Evolutionary conservation across 92 coral and sea anemone species (phyloP).

Genomic region (Actinernus sp.): DNA sequence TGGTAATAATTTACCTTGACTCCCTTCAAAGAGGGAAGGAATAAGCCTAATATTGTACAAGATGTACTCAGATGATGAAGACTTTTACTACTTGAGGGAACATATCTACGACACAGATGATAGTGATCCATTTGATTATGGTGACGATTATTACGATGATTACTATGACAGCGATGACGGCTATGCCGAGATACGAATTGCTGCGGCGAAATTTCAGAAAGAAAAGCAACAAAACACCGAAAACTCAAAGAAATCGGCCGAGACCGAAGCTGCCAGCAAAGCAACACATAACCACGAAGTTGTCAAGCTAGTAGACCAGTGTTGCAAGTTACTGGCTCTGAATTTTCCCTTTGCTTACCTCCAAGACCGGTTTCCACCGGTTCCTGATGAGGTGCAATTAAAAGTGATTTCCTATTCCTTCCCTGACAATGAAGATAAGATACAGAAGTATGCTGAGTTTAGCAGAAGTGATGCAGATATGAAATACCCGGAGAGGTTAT

Average conservation of each 20-base stretch:
- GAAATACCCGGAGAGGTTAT: slow-evolving; percentile 38
- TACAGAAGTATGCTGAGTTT: slow-evolving; percentile 80
- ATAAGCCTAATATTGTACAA: too few relatives aligned
- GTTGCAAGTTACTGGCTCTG: slow-evolving; percentile 76
- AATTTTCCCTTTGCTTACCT: slow-evolving; percentile 91
- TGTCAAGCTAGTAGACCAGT: slow-evolving; percentile 67
- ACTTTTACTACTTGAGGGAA: slow-evolving; percentile 1
- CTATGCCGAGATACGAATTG: not conserved
- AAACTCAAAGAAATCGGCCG: not conserved
- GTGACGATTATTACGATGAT: slow-evolving; percentile 32
- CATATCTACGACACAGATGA: slow-evolving; percentile 25
- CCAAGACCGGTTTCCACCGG: slow-evolving; percentile 89
- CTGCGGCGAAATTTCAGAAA: not conserved
- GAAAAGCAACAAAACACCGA: not conserved
- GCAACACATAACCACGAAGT: slow-evolving; percentile 14
- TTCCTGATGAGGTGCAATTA: slow-evolving; percentile 90
- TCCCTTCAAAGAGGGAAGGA: too few relatives aligned
- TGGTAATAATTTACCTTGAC: too few relatives aligned
- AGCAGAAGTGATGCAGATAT: slow-evolving; percentile 62
- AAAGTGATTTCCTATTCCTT: slow-evolving; percentile 84
- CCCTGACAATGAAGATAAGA: slow-evolving; percentile 80
- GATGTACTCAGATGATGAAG: too few relatives aligned
- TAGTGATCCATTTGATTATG: slow-evolving; percentile 27
- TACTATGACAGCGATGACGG: not conserved
- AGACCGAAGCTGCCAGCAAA: not conserved